Percentiles rank a stretch among this genome's conserved stretches.
Conservation (phyloP, 2,113 vertebrate species). For the Sorex fumeus region DNA sequence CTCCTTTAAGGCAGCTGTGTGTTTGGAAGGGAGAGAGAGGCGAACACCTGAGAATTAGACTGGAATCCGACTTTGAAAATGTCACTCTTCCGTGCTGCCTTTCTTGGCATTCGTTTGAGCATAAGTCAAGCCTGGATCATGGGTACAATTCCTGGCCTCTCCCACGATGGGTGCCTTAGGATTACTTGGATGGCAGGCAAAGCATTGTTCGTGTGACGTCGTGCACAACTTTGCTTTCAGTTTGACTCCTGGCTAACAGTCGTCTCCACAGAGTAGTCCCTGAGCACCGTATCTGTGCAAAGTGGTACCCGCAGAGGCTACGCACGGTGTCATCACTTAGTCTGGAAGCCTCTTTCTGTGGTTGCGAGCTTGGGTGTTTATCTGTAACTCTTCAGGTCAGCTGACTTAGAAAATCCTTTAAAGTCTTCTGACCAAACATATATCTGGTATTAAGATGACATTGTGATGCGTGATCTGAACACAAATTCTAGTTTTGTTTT, state of each 20-base stretch:
- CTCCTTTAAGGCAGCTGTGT: background rate
- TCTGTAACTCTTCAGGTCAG: background rate
- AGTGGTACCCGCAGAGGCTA: background rate
- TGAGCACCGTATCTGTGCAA: background rate
- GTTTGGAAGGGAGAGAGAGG: conserved; percentile 17
- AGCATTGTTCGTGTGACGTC: background rate
- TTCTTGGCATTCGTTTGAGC: background rate
- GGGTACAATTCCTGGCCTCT: background rate
- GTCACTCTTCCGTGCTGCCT: background rate
- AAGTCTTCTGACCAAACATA: no score
- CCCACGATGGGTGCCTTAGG: background rate
- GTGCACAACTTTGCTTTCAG: background rate
- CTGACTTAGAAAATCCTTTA: background rate
- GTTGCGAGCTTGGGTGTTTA: background rate
- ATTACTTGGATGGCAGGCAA: background rate
- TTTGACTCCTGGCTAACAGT: background rate
- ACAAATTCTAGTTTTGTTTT: background rate
- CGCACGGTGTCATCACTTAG: background rate
- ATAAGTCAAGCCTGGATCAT: background rate
- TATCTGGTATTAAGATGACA: background rate
- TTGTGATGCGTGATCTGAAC: conserved; percentile 39
- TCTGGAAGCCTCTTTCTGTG: background rate
- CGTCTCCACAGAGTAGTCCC: background rate
- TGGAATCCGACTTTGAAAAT: background rate
- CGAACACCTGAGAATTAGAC: background rate